Evolutionary conservation across 2,113 vertebrate genomes (phyloP).

Genomic region (Piprites chloris): DNA sequence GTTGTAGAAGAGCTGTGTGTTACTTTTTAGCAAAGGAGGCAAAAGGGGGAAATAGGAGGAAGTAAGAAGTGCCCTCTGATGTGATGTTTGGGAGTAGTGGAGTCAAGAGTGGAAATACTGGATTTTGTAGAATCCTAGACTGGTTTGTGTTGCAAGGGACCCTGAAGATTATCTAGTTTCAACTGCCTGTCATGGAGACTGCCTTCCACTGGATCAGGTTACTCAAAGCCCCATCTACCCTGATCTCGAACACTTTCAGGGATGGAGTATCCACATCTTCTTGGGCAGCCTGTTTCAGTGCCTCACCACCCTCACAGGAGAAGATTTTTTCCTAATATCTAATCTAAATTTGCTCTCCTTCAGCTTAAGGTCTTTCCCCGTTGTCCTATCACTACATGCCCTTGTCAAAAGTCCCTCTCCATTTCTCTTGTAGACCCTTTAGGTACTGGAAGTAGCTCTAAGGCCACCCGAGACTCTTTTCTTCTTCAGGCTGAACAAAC

Average conservation of each 20-base stretch:
- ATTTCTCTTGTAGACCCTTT: neutral
- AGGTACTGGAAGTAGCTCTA: neutral
- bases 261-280: neutral
- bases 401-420: neutral
- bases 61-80: neutral
- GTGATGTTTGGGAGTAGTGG: neutral
- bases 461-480: neutral
- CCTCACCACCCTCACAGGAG: neutral
- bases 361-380: neutral
- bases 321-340: neutral
- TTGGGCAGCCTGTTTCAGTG: neutral
- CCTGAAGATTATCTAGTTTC: neutral
- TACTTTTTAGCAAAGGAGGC: neutral
- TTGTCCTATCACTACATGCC: neutral
- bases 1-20: neutral
- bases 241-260: neutral
- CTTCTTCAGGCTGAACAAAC: neutral
- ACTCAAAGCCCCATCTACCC: neutral
- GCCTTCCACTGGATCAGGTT: neutral
- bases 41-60: neutral
- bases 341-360: neutral
- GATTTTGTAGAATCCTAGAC: neutral
- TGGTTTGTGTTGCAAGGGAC: neutral
- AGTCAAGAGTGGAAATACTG: neutral
- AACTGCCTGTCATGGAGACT: neutral